Conservation (phyloP, 2,888 invertebrate genomes). For the Lasioglossum pauxillum region DNA sequence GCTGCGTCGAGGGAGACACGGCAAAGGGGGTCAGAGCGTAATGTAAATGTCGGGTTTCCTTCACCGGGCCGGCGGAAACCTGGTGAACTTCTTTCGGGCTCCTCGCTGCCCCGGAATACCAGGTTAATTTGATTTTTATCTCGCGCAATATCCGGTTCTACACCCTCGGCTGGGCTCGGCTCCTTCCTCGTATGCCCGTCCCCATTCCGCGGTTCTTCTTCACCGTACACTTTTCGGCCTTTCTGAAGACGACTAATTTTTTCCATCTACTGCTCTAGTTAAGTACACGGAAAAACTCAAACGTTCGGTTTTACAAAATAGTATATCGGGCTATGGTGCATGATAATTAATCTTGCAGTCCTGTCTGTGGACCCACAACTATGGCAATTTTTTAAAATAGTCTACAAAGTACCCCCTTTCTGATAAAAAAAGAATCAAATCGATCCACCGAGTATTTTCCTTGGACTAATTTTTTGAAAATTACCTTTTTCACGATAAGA, state of each 20-base stretch:
- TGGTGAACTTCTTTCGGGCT: conserved; percentile 67
- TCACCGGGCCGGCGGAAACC: conserved; percentile 26
- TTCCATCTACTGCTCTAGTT: background rate
- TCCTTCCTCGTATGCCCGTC: conserved; percentile 4
- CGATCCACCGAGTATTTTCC: background rate
- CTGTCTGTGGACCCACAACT: too few species aligned
- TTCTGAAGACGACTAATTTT: conserved; percentile 26
- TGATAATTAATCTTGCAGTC: background rate
- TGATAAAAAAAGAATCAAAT: background rate
- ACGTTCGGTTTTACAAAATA: background rate
- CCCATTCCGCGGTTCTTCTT: conserved; percentile 29
- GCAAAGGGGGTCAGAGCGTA: conserved; percentile 24
- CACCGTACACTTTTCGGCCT: conserved; percentile 27
- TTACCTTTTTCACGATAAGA: background rate
- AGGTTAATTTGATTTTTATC: conserved; percentile 83
- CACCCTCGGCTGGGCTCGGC: conserved; percentile 27
- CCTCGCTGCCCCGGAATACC: conserved; percentile 67
- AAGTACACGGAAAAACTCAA: background rate
- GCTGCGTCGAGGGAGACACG: background rate
- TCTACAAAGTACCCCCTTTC: background rate
- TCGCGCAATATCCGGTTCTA: conserved; percentile 64
- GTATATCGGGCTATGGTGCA: background rate
- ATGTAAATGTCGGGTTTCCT: conserved; percentile 41
- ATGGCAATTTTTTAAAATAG: background rate
- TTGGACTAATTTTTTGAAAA: too few species aligned